Conservation (phyloP, 2,113 vertebrate species). For the Rhizomys pruinosus region DNA sequence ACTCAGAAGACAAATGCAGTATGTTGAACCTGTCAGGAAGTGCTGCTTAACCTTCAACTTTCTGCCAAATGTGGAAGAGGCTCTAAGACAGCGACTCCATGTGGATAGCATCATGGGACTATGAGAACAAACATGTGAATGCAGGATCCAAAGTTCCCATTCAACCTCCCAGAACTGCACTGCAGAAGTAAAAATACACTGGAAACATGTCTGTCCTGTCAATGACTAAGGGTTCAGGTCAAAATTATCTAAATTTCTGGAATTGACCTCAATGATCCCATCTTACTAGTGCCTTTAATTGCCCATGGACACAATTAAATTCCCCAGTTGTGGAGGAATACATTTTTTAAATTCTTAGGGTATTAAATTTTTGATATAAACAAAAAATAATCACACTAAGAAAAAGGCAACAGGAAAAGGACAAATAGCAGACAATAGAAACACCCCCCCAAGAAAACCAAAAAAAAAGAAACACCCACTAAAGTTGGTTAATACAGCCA, state of each 20-base stretch:
- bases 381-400: background rate
- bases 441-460: too few relatives aligned
- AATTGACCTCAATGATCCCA: background rate
- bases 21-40: background rate
- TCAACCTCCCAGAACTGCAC: background rate
- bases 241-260: constrained; percentile 4
- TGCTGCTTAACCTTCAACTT: background rate
- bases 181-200: background rate
- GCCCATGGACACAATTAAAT: background rate
- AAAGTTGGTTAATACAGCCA: background rate
- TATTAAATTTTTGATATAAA: background rate
- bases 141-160: background rate
- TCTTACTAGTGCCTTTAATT: background rate
- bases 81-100: background rate
- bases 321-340: background rate
- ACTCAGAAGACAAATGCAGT: background rate
- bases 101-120: background rate
- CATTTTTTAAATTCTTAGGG: background rate
- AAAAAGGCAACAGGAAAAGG: background rate
- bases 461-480: background rate
- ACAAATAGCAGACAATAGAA: background rate
- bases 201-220: background rate
- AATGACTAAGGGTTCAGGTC: background rate
- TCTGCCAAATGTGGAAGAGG: background rate
- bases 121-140: background rate